Evolutionary conservation across 2,888 invertebrate genomes (phyloP), one percentile per base, ranked within the genome.

Genomic region (Drosophila paramelanica): DNA sequence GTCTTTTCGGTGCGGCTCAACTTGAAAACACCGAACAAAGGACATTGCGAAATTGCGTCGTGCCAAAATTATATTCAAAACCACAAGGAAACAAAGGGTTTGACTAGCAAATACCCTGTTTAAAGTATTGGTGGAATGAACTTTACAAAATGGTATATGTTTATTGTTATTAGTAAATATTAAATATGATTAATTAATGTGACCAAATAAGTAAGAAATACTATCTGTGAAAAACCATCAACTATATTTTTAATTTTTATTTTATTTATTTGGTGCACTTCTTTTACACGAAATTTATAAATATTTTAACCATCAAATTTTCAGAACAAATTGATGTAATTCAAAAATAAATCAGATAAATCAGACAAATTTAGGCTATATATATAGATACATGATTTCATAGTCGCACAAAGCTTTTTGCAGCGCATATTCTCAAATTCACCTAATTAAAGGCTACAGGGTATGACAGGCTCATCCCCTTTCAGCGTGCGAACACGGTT

Each of bases 31-130:
- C 51, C 33, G 49, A 61, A 80, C 57, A 83, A 77, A 80, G 79
- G 81, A 87, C 85, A 73, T 71, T 62, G 65, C 42, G 65, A 45
- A 84, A 88, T 73, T 89, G 89, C 89, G 83, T 87, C 85, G 83
- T 84, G 67, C 79, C 69, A 52, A 89, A 84, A 73, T 65, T 66
- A 55, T 88, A 61, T 72, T 64, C 47, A 69, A 69, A 70, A 58
- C 47, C 67, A 67, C 45, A 43, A 49, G n/a, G 5, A 10, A 0
- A 1, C 6, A 0, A 6, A 5, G 1, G 20, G 3, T 11, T 13
- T 31, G 36, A 23, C 79, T 39, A 11, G 3, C 0, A 39, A 11
- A 66, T 82, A 50, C 59, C 67, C 68, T 78, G 11, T n/a, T 17
- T 1, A 0, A 43, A 11, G 11, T 11, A 13, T n/a, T 7, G 7